Evolutionary conservation across 2,888 invertebrate genomes (phyloP).

Genomic region (Caenorhabditis sp.): DNA sequence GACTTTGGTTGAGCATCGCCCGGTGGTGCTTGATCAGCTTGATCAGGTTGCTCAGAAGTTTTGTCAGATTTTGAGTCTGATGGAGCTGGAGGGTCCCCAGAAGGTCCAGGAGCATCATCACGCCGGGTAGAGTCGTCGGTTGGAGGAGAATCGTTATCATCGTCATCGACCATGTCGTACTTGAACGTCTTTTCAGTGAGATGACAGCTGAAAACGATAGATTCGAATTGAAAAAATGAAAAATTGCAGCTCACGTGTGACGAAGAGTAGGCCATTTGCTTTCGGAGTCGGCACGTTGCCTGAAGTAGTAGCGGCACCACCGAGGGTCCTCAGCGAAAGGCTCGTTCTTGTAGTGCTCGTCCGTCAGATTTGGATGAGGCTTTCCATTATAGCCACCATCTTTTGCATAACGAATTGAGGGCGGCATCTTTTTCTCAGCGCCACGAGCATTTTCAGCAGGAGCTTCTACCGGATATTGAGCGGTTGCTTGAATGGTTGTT

Average conservation of each 20-base stretch:
- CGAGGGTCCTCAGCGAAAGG: background rate
- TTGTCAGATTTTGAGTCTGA: background rate
- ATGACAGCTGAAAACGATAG: background rate
- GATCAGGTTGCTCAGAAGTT: background rate
- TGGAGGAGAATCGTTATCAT: background rate
- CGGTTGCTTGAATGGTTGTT: background rate
- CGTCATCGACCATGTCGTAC: background rate
- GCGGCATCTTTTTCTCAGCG: constrained; percentile 2
- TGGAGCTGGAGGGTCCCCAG: background rate
- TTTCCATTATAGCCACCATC: constrained; percentile 5
- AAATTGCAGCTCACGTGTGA: background rate
- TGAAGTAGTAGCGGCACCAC: constrained; percentile 32
- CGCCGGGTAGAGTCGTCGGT: too few species aligned
- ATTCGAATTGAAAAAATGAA: too few species aligned
- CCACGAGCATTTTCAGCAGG: background rate
- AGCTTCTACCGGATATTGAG: background rate
- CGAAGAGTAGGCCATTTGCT: background rate
- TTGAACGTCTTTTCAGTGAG: background rate
- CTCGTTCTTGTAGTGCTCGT: background rate
- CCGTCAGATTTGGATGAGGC: background rate
- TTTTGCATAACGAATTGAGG: background rate
- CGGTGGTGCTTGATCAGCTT: background rate
- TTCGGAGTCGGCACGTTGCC: background rate
- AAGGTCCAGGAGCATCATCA: background rate
- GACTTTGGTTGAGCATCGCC: background rate